Conservation (phyloP, 2,888 invertebrate species). For the Stenotaenia linearis region DNA sequence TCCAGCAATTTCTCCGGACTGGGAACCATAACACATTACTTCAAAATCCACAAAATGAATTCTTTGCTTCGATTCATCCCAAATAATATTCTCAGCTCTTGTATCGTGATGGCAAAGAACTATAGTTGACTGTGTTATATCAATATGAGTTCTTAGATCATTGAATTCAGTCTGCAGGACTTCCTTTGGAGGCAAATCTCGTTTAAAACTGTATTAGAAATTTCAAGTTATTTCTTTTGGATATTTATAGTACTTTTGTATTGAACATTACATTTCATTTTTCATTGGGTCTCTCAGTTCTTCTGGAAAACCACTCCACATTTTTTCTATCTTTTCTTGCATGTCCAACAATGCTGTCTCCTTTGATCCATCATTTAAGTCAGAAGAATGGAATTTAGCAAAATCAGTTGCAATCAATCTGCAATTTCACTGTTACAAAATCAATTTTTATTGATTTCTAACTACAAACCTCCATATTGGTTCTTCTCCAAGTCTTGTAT, state of each 20-base stretch:
- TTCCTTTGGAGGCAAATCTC: background rate
- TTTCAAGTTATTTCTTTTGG: too few relatives aligned
- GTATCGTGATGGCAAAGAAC: slow-evolving; percentile 1
- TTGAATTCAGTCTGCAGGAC: background rate
- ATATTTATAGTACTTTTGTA: background rate
- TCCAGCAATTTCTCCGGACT: background rate
- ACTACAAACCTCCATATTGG: background rate
- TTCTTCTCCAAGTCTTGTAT: background rate
- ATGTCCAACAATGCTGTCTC: background rate
- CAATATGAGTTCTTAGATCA: background rate
- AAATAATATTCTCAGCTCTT: slow-evolving; percentile 24
- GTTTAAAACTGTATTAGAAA: background rate
- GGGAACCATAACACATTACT: background rate
- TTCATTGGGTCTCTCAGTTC: background rate
- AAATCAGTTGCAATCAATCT: background rate
- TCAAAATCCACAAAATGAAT: slow-evolving; percentile 28
- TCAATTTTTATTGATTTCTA: background rate
- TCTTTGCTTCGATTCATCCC: background rate
- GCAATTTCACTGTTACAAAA: background rate
- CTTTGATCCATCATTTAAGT: background rate
- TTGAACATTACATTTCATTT: background rate
- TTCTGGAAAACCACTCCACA: background rate
- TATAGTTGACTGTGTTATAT: too few relatives aligned
- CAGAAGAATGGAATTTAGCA: background rate
- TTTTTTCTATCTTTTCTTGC: background rate